Percentiles rank a stretch among this genome's conserved stretches.
phyloP scores from a whole-genome alignment of 1,140 invertebrate species.

The Tachypleus tridentatus region DNA sequence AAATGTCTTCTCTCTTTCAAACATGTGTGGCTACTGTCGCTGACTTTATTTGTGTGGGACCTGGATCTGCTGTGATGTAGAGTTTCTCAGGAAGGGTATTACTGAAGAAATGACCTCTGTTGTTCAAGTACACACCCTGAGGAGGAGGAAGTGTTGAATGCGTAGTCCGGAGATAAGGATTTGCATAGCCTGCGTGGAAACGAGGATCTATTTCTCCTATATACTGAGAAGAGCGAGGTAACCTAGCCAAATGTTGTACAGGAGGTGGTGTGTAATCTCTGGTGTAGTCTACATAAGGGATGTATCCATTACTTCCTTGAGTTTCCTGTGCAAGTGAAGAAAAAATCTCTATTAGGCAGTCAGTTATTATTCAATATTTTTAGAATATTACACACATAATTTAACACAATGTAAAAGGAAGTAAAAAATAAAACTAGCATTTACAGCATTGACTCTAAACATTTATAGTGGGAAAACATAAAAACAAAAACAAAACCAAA shows the following conservation, averaged over 20 bases:
- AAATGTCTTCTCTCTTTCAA: conserved; percentile 24
- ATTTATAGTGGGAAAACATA: too few species aligned
- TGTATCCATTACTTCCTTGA: conserved; percentile 74
- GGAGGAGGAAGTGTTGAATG: conserved; percentile 38
- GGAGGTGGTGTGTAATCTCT: conserved; percentile 68
- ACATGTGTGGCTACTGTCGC: conserved; percentile 48
- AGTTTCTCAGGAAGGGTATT: conserved; percentile 39
- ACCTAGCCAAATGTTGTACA: conserved; percentile 28
- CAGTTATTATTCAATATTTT: too few species aligned
- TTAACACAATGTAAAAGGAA: too few species aligned
- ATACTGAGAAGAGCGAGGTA: conserved; percentile 37
- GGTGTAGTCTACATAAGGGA: conserved; percentile 73
- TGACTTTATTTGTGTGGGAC: conserved; percentile 38
- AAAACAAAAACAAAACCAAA: too few species aligned
- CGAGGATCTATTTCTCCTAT: conserved; percentile 58
- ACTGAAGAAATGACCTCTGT: conserved; percentile 38
- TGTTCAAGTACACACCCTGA: conserved; percentile 21
- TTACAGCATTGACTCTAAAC: too few species aligned
- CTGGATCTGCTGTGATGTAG: conserved; percentile 34
- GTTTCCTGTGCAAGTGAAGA: conserved; percentile 46
- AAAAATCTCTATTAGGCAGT: too few species aligned
- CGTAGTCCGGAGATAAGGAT: conserved; percentile 61
- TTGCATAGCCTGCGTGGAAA: conserved; percentile 76
- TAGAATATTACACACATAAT: too few species aligned
- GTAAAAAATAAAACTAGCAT: too few species aligned